Evolutionary conservation across 1,140 invertebrate genomes (phyloP).

Genomic region (Camponotus vicinus): DNA sequence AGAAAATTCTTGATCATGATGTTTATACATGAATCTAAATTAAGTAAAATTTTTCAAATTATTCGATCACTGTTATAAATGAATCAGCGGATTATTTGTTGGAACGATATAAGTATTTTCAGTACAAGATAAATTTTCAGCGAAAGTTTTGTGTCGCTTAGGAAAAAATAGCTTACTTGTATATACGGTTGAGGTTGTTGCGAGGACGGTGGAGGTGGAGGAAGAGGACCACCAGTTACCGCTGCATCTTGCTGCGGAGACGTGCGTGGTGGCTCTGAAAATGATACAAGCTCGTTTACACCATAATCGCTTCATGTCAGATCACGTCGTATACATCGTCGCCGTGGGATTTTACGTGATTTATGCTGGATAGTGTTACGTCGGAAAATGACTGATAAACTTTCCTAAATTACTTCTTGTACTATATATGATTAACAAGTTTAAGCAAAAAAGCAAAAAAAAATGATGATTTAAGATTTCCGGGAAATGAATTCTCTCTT

Average conservation of each 20-base stretch:
- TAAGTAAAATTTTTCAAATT: background rate
- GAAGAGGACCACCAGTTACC: slow-evolving; percentile 84
- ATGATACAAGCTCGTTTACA: slow-evolving; percentile 21
- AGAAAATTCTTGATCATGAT: background rate
- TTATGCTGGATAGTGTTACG: background rate
- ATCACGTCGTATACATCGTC: background rate
- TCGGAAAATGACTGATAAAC: slow-evolving; percentile 4
- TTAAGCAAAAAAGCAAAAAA: background rate
- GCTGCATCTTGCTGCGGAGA: slow-evolving; percentile 90
- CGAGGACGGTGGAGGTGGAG: slow-evolving; percentile 81
- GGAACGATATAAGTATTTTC: background rate
- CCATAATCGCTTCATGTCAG: background rate
- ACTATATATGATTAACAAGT: background rate
- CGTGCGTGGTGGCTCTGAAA: slow-evolving; percentile 90
- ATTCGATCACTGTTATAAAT: background rate
- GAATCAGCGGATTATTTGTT: background rate
- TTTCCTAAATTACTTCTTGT: background rate
- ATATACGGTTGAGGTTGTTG: slow-evolving; percentile 83
- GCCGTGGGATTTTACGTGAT: background rate
- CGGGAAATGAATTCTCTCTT: background rate
- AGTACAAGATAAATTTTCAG: background rate
- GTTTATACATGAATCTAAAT: background rate
- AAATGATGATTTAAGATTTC: background rate
- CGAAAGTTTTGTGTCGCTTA: background rate
- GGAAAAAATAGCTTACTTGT: slow-evolving; percentile 76